These are phyloP conservation scores for Crotalus horridus DNA, from an alignment of 2,113 vertebrate genomes.

Conservation along the genomic window DNA sequence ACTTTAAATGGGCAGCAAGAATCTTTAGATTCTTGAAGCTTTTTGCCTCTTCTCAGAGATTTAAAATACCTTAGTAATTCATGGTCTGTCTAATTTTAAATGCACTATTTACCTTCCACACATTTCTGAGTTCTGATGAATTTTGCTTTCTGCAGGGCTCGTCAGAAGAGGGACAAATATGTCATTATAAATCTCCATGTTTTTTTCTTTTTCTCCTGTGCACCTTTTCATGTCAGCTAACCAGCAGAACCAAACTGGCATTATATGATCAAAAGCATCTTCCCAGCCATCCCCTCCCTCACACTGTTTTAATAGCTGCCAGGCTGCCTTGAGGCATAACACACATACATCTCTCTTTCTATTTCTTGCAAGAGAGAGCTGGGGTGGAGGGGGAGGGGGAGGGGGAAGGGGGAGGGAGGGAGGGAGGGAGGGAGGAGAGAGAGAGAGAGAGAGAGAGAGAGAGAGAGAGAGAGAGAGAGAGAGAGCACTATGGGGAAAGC, in stretches of 20 bases:
- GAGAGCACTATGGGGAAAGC: not conserved
- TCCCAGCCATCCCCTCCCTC: not conserved
- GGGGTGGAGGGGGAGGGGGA: not conserved
- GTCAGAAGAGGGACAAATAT: not conserved
- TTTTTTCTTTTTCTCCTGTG: not conserved
- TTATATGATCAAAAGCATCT: not conserved
- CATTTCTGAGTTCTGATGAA: not conserved
- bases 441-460: not conserved
- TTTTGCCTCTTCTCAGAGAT: not conserved
- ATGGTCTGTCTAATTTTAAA: not conserved
- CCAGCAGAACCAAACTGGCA: not conserved
- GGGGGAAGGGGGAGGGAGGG: not conserved
- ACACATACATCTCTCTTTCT: not conserved
- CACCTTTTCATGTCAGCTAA: not conserved
- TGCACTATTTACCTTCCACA: not conserved
- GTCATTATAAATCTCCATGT: not conserved
- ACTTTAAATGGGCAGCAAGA: not conserved
- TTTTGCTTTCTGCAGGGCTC: not conserved
- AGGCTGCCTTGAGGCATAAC: not conserved
- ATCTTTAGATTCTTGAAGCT: not conserved
- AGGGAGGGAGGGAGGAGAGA: too few species aligned
- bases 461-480: too few species aligned
- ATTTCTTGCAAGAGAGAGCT: not conserved
- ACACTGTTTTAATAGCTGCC: not conserved
- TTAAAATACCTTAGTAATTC: not conserved